A percentile compares a stretch with the other conserved stretches of the same genome.
Conservation (phyloP, 2,888 invertebrate genomes). For the Macaria liturata region DNA sequence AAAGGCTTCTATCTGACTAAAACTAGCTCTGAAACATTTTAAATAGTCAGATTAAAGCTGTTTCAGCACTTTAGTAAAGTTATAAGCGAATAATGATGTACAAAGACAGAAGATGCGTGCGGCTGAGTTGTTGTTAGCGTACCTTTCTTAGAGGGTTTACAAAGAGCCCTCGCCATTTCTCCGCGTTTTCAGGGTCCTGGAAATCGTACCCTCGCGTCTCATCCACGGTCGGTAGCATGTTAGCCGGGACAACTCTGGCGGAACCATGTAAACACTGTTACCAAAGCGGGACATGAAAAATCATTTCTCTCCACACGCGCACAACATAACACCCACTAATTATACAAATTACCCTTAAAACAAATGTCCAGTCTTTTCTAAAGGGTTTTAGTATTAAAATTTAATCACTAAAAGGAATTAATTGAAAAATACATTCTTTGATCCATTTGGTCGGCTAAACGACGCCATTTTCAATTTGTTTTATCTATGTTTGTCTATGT, state of each 20-base stretch:
- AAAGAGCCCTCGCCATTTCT: slow-evolving; percentile 96
- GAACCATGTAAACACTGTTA: slow-evolving; percentile 77
- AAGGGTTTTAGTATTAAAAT: slow-evolving; percentile 23
- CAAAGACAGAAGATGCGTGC: slow-evolving; percentile 2
- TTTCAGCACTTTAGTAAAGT: not conserved
- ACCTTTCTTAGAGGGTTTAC: slow-evolving; percentile 94
- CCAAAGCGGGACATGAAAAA: slow-evolving; percentile 60
- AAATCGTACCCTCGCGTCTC: slow-evolving; percentile 89
- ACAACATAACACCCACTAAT: slow-evolving; percentile 40
- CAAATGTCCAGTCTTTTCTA: slow-evolving; percentile 8
- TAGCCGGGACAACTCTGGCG: slow-evolving; percentile 62
- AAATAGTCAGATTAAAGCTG: not conserved
- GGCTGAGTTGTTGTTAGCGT: slow-evolving; percentile 45
- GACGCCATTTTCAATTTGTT: slow-evolving; percentile 78
- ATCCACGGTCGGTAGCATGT: slow-evolving; percentile 80
- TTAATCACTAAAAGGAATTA: slow-evolving; percentile 43
- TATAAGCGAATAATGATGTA: not conserved
- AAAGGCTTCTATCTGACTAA: slow-evolving; percentile 3
- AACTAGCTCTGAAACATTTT: not conserved
- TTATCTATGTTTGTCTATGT: slow-evolving; percentile 6
- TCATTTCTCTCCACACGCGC: slow-evolving; percentile 52
- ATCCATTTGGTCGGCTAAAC: slow-evolving; percentile 76
- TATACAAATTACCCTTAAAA: slow-evolving; percentile 30
- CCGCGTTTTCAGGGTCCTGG: slow-evolving; percentile 93
- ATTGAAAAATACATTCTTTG: slow-evolving; percentile 62